Percentiles rank a stretch among this genome's conserved stretches.
Evolutionary conservation across 2,797 vertebrate genomes (phyloP).

Genomic region (Myotis findleyi): DNA sequence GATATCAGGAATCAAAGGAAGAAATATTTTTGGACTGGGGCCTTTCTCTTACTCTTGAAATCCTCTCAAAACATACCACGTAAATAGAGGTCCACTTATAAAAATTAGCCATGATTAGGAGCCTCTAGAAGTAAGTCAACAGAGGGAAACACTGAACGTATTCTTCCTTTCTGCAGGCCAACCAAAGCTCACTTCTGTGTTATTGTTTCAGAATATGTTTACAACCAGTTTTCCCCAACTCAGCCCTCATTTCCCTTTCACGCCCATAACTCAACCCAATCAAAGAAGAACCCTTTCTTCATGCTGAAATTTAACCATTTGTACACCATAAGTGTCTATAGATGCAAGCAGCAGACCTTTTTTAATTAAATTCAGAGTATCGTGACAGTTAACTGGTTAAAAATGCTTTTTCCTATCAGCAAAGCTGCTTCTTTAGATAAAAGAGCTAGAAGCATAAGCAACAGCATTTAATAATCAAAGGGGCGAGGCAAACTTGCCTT

Average conservation of each 20-base stretch:
- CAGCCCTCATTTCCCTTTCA: neutral
- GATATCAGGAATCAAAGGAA: neutral
- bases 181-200: neutral
- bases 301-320: neutral
- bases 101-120: neutral
- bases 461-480: slow-evolving; percentile 9
- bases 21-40: neutral
- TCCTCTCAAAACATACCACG: neutral
- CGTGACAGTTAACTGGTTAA: neutral
- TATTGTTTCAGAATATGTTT: slow-evolving; percentile 14
- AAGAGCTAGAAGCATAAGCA: neutral
- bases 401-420: slow-evolving; percentile 4
- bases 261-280: neutral
- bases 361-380: too few species aligned
- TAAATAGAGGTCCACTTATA: neutral
- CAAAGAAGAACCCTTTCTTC: neutral
- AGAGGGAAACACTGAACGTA: neutral
- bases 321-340: too few species aligned
- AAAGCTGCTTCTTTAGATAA: neutral
- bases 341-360: too few species aligned
- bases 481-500: neutral
- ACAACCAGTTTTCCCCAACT: neutral
- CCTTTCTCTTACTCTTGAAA: slow-evolving; percentile 41
- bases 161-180: neutral
- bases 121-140: neutral